phyloP scores from a whole-genome alignment of 2,888 invertebrate species.

The Xylota sylvarum region DNA sequence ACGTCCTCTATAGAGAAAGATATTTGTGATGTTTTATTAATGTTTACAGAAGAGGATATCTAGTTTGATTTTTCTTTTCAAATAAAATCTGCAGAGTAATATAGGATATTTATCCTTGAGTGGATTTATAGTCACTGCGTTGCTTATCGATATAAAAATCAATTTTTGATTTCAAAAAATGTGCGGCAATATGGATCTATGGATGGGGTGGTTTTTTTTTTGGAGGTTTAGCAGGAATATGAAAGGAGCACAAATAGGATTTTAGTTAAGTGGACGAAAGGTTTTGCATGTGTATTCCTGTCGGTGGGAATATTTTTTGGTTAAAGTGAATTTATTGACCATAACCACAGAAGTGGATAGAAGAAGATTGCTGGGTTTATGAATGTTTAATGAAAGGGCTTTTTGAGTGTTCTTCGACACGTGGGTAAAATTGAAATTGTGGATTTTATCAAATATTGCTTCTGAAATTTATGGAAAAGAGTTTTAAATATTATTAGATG shows the following conservation, averaged over 20 bases:
- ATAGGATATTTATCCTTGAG: slow-evolving; percentile 79
- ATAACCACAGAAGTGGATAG: slow-evolving; percentile 64
- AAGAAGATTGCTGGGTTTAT: slow-evolving; percentile 46
- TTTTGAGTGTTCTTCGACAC: slow-evolving; percentile 13
- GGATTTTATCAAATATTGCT: slow-evolving; percentile 2
- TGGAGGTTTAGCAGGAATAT: slow-evolving; percentile 44
- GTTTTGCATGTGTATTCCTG: slow-evolving; percentile 53
- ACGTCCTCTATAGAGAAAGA: slow-evolving; percentile 62
- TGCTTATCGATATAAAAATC: slow-evolving; percentile 76
- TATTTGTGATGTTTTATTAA: slow-evolving; percentile 77
- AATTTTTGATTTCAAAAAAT: slow-evolving; percentile 73
- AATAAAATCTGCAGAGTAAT: slow-evolving; percentile 76
- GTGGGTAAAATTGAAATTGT: slow-evolving; percentile 30
- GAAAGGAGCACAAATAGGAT: slow-evolving; percentile 65
- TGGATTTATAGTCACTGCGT: slow-evolving; percentile 82
- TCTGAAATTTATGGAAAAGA: slow-evolving; percentile 22
- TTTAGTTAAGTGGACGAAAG: slow-evolving; percentile 71
- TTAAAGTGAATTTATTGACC: slow-evolving; percentile 73
- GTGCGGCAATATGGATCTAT: slow-evolving; percentile 40
- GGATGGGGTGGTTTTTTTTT: slow-evolving; percentile 6
- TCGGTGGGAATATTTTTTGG: slow-evolving; percentile 31
- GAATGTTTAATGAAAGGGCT: slow-evolving; percentile 53
- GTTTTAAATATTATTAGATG: slow-evolving; percentile 28
- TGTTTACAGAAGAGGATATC: slow-evolving; percentile 69
- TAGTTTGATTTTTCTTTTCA: slow-evolving; percentile 62